These are phyloP conservation scores for Panthera leo DNA, from an alignment of 2,113 vertebrate genomes.

Conservation along the genomic window DNA sequence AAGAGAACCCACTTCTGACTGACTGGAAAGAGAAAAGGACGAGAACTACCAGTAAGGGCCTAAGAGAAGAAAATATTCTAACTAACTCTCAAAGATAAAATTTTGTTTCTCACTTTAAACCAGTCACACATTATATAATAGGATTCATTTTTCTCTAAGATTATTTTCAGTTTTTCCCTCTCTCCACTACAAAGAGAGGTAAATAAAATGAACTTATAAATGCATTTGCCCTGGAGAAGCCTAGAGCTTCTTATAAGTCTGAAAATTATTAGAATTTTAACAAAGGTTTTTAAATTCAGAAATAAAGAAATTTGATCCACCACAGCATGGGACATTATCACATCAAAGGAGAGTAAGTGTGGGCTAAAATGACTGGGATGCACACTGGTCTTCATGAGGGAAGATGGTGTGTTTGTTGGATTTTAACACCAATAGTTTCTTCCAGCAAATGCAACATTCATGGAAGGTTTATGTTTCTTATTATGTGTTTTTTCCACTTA, in stretches of 20 bases:
- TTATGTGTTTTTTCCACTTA: slow-evolving; percentile 33
- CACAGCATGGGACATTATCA: neutral
- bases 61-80: slow-evolving; percentile 32
- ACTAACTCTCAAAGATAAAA: neutral
- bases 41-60: neutral
- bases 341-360: neutral
- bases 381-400: neutral
- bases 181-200: neutral
- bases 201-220: slow-evolving; percentile 33
- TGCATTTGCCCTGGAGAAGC: neutral
- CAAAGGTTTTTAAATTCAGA: neutral
- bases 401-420: neutral
- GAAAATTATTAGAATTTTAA: slow-evolving; percentile 26
- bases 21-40: neutral
- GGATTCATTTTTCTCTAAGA: neutral
- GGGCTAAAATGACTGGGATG: neutral
- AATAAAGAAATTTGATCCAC: neutral
- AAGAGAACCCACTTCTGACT: neutral
- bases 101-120: neutral
- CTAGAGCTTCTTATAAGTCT: neutral
- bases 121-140: neutral
- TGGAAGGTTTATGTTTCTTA: slow-evolving; percentile 17
- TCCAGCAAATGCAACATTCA: slow-evolving; percentile 26
- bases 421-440: slow-evolving; percentile 32
- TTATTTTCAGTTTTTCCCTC: neutral